phyloP scores from a whole-genome alignment of 2,113 vertebrate genomes.

The Opisthocomus hoazin region DNA sequence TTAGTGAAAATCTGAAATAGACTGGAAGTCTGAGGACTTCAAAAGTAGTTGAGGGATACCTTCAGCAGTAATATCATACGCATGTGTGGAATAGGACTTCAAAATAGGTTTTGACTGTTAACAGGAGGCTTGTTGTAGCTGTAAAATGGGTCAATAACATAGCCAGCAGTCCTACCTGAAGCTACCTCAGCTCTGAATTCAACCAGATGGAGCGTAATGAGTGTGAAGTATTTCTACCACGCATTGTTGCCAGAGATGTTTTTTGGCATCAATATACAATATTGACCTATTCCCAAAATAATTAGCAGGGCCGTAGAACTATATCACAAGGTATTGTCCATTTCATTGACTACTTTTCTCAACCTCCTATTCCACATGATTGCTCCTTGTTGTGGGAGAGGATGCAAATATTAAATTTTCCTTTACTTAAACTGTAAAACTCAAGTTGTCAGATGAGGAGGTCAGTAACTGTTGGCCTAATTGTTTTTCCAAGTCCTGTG shows the following conservation, averaged over 20 bases:
- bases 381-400: not conserved
- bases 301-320: not conserved
- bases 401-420: not conserved
- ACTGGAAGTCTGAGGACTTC: not conserved
- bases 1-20: not conserved
- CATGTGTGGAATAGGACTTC: not conserved
- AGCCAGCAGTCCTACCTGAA: not conserved
- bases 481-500: not conserved
- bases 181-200: not conserved
- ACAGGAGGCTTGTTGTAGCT: not conserved
- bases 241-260: not conserved
- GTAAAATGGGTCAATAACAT: not conserved
- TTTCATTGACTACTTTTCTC: not conserved
- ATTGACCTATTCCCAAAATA: not conserved
- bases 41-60: not conserved
- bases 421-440: not conserved
- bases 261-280: not conserved
- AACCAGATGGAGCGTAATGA: not conserved
- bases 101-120: not conserved
- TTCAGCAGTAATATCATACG: not conserved
- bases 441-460: not conserved
- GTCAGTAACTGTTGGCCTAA: not conserved
- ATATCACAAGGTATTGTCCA: not conserved
- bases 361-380: not conserved
- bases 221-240: not conserved